A percentile compares a stretch with the other conserved stretches of the same genome.
Evolutionary conservation across 92 coral and sea anemone species (phyloP).

Genomic region (Parazoanthus swiftii): DNA sequence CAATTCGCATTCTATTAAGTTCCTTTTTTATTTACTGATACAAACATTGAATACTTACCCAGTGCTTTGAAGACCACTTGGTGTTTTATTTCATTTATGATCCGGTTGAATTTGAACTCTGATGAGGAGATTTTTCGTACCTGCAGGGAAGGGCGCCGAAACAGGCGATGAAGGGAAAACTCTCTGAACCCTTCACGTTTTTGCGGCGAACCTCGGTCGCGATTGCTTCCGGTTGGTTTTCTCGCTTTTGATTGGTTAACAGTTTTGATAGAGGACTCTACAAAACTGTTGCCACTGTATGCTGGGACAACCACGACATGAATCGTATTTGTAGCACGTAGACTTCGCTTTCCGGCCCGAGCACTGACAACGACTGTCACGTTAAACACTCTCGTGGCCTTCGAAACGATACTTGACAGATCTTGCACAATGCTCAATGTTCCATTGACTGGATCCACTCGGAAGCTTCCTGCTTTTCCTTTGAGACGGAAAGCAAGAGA

Average conservation of each 20-base stretch:
- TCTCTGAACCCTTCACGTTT: constrained; percentile 46
- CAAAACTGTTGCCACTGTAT: constrained; percentile 75
- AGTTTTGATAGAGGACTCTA: constrained; percentile 70
- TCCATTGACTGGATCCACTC: constrained; percentile 30
- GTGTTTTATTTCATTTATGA: constrained; percentile 73
- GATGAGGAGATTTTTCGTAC: constrained; percentile 86
- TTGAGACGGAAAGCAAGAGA: constrained; percentile 20
- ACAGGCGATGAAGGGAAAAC: constrained; percentile 88
- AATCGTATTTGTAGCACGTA: constrained; percentile 61
- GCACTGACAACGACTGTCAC: constrained; percentile 48
- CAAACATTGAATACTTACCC: constrained; percentile 50
- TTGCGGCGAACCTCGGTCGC: constrained; percentile 41
- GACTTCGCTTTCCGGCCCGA: constrained; percentile 45
- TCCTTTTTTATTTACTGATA: background rate
- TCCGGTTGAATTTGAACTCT: constrained; percentile 74
- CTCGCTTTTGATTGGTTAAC: constrained; percentile 56
- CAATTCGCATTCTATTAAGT: too few species aligned
- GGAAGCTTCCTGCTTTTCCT: constrained; percentile 22
- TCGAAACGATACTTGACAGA: constrained; percentile 16
- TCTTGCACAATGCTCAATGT: constrained; percentile 26
- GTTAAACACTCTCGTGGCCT: constrained; percentile 28
- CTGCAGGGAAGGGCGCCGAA: constrained; percentile 82
- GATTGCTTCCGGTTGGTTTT: constrained; percentile 35
- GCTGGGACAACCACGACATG: constrained; percentile 85
- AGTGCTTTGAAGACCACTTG: constrained; percentile 64